Percentiles rank a stretch among this genome's conserved stretches.
Conservation (phyloP, 2,888 invertebrate genomes). For the Troides helena region DNA sequence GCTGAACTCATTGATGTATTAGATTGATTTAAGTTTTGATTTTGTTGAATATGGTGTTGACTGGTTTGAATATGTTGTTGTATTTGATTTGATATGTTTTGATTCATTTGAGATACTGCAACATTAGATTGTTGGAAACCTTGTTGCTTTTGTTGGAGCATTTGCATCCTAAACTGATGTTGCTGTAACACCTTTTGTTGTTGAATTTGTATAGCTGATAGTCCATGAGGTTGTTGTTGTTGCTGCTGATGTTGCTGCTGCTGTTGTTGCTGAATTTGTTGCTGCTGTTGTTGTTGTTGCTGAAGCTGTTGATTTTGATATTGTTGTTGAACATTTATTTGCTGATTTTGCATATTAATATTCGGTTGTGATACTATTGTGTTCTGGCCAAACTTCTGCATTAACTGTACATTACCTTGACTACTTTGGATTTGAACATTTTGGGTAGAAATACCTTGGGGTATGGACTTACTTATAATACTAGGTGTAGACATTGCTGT, state of each 20-base stretch:
- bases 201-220: conserved; percentile 72
- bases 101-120: conserved; percentile 67
- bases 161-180: conserved; percentile 79
- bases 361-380: conserved; percentile 60
- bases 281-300: conserved; percentile 40
- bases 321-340: conserved; percentile 63
- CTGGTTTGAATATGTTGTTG: conserved; percentile 67
- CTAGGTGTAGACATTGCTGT: conserved; percentile 61
- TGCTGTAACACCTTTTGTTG: conserved; percentile 81
- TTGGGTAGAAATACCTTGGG: conserved; percentile 69
- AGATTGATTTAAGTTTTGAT: conserved; percentile 58
- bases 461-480: conserved; percentile 68
- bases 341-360: conserved; percentile 60
- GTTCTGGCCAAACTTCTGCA: conserved; percentile 69
- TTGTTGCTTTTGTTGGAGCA: conserved; percentile 58
- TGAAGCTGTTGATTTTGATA: conserved; percentile 51
- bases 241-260: conserved; percentile 48
- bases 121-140: conserved; percentile 66
- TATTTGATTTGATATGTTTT: conserved; percentile 63
- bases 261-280: conserved; percentile 40
- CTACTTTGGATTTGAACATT: conserved; percentile 68
- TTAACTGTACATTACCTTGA: conserved; percentile 60
- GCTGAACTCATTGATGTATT: conserved; percentile 79
- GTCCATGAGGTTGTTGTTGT: conserved; percentile 64
- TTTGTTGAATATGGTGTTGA: conserved; percentile 70